phyloP scores from a whole-genome alignment of 35 echinoderm and acorn worm genomes.

The Hemicentrotus pulcherrimus region DNA sequence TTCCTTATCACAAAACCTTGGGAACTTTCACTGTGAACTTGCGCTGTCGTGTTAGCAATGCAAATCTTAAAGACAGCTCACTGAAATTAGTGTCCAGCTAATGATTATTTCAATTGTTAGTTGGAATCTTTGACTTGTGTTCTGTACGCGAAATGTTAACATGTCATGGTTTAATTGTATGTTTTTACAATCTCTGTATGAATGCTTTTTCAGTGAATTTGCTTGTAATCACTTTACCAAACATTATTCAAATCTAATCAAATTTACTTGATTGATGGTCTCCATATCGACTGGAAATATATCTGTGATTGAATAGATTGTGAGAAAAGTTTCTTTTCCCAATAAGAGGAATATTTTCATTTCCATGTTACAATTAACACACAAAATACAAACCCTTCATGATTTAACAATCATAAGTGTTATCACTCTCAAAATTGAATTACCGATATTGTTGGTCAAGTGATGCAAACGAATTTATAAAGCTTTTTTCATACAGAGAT shows the following conservation, averaged over 20 bases:
- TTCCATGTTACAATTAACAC: too few species aligned
- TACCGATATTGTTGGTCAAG: background rate
- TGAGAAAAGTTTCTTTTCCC: too few species aligned
- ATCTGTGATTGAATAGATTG: too few species aligned
- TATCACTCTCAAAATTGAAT: too few species aligned
- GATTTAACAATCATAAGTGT: too few species aligned
- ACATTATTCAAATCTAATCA: too few species aligned
- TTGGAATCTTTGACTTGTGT: background rate
- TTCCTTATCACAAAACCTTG: slow-evolving; percentile 30
- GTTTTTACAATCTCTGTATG: background rate
- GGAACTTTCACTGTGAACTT: background rate
- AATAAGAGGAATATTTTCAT: too few species aligned
- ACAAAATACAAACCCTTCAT: too few species aligned
- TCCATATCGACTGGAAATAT: too few species aligned
- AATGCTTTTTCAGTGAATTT: background rate
- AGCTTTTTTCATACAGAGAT: background rate
- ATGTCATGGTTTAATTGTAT: background rate
- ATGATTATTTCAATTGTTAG: background rate
- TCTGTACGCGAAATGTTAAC: background rate
- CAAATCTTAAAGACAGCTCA: background rate
- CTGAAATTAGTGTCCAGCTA: background rate
- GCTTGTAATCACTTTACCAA: too few species aligned
- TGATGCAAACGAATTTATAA: background rate
- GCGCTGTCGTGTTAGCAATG: background rate
- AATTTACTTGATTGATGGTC: too few species aligned